These are phyloP conservation scores for Crotalus horridus DNA, from an alignment of 2,113 vertebrate genomes.

Conservation along the genomic window DNA sequence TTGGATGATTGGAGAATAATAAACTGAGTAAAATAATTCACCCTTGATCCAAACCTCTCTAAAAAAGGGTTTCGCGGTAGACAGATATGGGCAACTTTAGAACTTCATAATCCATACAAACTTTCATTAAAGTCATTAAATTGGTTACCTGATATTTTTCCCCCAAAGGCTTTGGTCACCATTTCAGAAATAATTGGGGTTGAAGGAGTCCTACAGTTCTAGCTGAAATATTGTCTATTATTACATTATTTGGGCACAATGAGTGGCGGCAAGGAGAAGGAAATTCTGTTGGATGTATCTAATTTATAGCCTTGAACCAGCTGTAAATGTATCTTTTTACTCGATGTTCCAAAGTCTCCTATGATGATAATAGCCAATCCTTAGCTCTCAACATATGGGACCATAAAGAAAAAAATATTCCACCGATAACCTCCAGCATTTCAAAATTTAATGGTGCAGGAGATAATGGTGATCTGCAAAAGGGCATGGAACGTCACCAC, in stretches of 20 bases:
- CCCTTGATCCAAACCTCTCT: neutral
- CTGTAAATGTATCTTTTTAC: constrained; percentile 22
- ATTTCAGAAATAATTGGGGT: neutral
- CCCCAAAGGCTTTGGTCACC: neutral
- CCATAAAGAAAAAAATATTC: constrained; percentile 28
- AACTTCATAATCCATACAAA: neutral
- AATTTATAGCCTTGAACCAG: neutral
- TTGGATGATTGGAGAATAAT: neutral
- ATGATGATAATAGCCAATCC: neutral
- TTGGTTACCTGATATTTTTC: neutral
- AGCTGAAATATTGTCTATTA: constrained; percentile 1
- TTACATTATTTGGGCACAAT: neutral
- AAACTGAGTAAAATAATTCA: neutral
- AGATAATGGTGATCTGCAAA: constrained; percentile 23
- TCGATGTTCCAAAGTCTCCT: constrained; percentile 30
- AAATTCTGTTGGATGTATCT: neutral
- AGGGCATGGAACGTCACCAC: constrained; percentile 11
- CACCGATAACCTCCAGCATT: constrained; percentile 37
- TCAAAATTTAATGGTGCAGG: constrained; percentile 39
- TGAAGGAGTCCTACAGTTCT: constrained; percentile 6
- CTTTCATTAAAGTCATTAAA: neutral
- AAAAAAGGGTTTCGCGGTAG: neutral
- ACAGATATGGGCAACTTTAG: neutral
- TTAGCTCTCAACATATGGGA: constrained; percentile 11
- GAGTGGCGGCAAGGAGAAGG: neutral